These are phyloP conservation scores for Aporophyla lueneburgensis DNA, from an alignment of 2,888 invertebrate genomes.

Conservation along the genomic window DNA sequence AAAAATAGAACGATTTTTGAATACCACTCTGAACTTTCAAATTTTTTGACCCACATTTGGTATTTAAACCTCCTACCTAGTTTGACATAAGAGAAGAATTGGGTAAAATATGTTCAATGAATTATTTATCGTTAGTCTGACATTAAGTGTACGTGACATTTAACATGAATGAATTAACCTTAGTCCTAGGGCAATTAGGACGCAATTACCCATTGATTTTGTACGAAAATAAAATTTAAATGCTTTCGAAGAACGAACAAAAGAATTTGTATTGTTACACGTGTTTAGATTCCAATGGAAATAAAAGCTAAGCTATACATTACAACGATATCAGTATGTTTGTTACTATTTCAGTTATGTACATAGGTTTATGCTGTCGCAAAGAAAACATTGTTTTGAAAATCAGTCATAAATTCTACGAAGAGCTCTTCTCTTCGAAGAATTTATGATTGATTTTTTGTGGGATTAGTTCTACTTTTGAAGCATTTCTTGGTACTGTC, in stretches of 20 bases:
- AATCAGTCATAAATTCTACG: slow-evolving; percentile 7
- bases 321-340: background rate
- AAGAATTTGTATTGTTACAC: background rate
- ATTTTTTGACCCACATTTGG: background rate
- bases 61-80: background rate
- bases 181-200: background rate
- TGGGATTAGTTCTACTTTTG: background rate
- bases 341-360: slow-evolving; percentile 1
- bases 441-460: too few species aligned
- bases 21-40: background rate
- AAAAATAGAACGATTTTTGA: background rate
- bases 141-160: slow-evolving; percentile 28
- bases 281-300: background rate
- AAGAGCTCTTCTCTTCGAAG: background rate
- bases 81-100: background rate
- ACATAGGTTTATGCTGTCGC: background rate
- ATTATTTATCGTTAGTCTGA: slow-evolving; percentile 4
- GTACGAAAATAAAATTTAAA: slow-evolving; percentile 35
- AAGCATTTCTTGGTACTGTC: background rate
- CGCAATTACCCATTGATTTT: slow-evolving; percentile 40
- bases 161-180: slow-evolving; percentile 25
- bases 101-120: slow-evolving; percentile 1
- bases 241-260: background rate
- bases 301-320: slow-evolving; percentile 12
- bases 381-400: background rate